A percentile compares a stretch with the other conserved stretches of the same genome.
Evolutionary conservation across 2,888 invertebrate species (phyloP).

Genomic region (Congeria kusceri): DNA sequence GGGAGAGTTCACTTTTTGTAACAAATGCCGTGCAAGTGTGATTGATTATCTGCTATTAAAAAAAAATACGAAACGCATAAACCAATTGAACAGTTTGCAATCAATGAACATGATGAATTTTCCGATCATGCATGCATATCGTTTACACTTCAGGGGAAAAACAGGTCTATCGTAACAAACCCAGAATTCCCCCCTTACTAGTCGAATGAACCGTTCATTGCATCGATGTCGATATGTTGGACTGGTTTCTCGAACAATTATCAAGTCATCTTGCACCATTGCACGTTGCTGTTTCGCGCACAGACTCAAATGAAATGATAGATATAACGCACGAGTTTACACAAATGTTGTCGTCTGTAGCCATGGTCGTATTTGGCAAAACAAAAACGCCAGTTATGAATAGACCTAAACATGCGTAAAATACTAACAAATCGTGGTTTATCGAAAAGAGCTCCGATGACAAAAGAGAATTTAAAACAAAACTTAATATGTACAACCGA

Average conservation of each 20-base stretch:
- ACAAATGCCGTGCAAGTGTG: neutral
- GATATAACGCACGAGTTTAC: neutral
- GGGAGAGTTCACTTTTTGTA: conserved; percentile 5
- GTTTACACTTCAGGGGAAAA: neutral
- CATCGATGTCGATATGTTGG: neutral
- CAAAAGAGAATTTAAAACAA: neutral
- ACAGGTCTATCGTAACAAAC: neutral
- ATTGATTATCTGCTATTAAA: neutral
- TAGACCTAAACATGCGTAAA: neutral
- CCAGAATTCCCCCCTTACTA: neutral
- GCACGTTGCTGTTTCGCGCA: too few relatives aligned
- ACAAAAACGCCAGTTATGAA: neutral
- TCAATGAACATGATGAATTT: conserved; percentile 3
- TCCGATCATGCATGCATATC: neutral
- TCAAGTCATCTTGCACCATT: neutral
- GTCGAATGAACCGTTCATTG: neutral
- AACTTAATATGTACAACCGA: neutral
- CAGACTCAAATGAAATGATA: too few relatives aligned
- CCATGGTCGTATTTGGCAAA: neutral
- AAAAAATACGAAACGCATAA: neutral
- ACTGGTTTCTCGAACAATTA: neutral
- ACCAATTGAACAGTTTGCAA: neutral
- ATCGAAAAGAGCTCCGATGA: neutral
- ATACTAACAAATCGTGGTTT: neutral
- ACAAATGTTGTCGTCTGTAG: neutral